Base-by-base conservation (phyloP, 2,113 vertebrate genomes). In the Neolamprologus modestus region DNA sequence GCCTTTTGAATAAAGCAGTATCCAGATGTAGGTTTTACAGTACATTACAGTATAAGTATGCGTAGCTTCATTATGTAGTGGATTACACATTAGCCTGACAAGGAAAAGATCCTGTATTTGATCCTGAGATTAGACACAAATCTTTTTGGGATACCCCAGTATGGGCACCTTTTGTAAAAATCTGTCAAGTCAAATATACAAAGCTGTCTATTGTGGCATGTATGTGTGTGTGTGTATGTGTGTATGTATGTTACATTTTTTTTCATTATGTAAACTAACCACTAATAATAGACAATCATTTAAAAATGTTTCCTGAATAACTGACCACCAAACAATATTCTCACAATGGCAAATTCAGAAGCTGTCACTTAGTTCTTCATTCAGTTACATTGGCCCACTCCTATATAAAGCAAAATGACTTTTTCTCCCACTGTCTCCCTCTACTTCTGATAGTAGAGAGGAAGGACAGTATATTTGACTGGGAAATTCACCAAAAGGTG, bases 401-500 rank as follows among this genome's bases (percentile, higher is more conserved):
- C 9, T 52, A 31, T 28, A 78, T 78, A 78, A 71, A 86, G 10
- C 31, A 52, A 55, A 73, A 63, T 12, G 4, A 4, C 33, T 76
- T 83, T 79, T 33, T 47, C 53, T 81, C 9, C 59, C 26, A 11
- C 53, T 12, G 24, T 45, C 14, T 78, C 14, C 54, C 26, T 81
- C 21, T 47, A 40, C 83, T 61, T 89, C 83, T 91, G 61, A 57
- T 78, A n/a, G 45, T 3, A 82, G 54, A 80, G 50, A 82, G 45
- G 52, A 40, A 21, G 10, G 8, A 59, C 26, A 40, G 55, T 28
- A n/a, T 54, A 83, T 91, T 76, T 81, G 59, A 83, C 59, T 42
- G 26, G 17, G 50, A 78, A 87, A 84, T 83, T 88, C 87, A 84
- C 89, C 89, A 85, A 68, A 89, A 92, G 82, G 35, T 90, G 57